Percentiles rank a stretch among this genome's conserved stretches.
These are phyloP conservation scores for Parazoanthus swiftii DNA, from an alignment of 92 coral and sea anemone species.

Conservation along the genomic window DNA sequence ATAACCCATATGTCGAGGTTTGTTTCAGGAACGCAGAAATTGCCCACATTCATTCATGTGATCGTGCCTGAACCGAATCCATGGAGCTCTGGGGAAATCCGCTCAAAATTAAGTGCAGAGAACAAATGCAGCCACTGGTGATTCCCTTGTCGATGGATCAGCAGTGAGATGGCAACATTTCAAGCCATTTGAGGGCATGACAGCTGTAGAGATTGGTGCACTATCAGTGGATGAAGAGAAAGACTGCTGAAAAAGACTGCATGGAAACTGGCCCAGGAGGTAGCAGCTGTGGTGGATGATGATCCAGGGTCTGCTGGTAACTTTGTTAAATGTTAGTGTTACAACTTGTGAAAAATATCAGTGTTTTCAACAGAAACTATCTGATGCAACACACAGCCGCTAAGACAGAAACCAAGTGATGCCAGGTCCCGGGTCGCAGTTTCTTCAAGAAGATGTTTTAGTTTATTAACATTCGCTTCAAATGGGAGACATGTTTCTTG, in stretches of 20 bases:
- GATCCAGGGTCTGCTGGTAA: conserved; percentile 51
- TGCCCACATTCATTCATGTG: conserved; percentile 38
- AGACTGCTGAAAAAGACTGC: conserved; percentile 56
- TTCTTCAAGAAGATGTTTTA: neutral
- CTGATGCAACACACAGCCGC: conserved; percentile 54
- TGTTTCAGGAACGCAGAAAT: conserved; percentile 42
- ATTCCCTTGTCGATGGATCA: conserved; percentile 55
- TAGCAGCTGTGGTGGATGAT: conserved; percentile 53
- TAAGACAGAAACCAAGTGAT: conserved; percentile 54
- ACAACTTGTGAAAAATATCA: conserved; percentile 33
- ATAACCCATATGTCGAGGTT: conserved; percentile 37
- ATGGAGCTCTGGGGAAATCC: conserved; percentile 51
- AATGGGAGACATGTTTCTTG: no score
- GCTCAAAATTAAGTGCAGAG: conserved; percentile 44
- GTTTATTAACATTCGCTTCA: neutral
- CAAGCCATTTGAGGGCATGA: conserved; percentile 34
- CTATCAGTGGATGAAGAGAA: conserved; percentile 54
- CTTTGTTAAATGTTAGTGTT: conserved; percentile 50
- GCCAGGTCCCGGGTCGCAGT: neutral
- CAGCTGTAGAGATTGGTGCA: conserved; percentile 40
- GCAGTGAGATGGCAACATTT: conserved; percentile 52
- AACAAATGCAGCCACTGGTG: conserved; percentile 57
- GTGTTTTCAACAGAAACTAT: conserved; percentile 16
- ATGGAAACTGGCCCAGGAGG: conserved; percentile 53
- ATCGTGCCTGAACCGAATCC: conserved; percentile 41